A percentile compares a stretch with the other conserved stretches of the same genome.
Evolutionary conservation across 2,797 vertebrate genomes (phyloP).

Genomic region (Anas bahamensis): DNA sequence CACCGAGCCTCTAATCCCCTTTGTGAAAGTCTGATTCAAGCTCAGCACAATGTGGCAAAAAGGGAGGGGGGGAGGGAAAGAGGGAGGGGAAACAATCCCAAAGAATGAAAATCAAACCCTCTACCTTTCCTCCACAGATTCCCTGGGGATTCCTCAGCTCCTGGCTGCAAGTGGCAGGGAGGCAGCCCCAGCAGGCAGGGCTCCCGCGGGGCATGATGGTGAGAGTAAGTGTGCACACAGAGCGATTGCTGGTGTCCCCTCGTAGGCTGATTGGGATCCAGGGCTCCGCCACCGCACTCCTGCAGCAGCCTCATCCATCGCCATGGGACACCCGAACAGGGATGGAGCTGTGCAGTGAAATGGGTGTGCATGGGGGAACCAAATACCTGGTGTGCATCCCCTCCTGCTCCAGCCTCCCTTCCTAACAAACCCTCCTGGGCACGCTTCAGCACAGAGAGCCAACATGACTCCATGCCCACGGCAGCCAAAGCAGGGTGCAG

Average conservation of each 20-base stretch:
- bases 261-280: neutral
- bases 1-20: conserved; percentile 61
- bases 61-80: neutral
- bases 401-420: neutral
- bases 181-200: too few species aligned
- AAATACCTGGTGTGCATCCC: rapidly evolving
- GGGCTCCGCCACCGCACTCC: rapidly evolving
- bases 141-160: neutral
- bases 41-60: conserved; percentile 62
- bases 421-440: neutral
- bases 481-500: neutral
- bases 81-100: conserved; percentile 1
- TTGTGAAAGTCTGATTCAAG: conserved; percentile 70
- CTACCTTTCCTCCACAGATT: neutral
- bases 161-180: neutral
- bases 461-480: neutral
- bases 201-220: neutral
- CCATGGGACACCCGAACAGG: neutral
- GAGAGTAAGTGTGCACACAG: neutral
- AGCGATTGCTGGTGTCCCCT: neutral
- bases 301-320: neutral
- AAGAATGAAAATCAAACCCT: conserved; percentile 31
- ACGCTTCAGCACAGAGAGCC: neutral
- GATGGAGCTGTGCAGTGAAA: rapidly evolving
- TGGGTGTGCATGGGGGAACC: neutral